phyloP scores from a whole-genome alignment of 2,888 invertebrate species.

The Sesamia inferens region DNA sequence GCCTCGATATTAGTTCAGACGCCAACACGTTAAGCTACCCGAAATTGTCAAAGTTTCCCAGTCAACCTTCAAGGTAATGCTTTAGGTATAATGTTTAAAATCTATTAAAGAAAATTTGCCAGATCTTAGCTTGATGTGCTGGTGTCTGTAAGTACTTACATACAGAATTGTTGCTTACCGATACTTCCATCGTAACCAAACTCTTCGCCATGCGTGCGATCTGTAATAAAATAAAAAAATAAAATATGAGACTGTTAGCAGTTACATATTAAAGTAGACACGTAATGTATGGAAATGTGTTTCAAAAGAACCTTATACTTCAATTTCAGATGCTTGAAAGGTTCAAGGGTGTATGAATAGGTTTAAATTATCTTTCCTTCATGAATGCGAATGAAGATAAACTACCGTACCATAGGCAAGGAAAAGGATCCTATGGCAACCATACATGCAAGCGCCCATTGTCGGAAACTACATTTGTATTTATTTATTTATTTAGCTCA shows the following conservation, averaged over 20 bases:
- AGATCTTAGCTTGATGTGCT: too few species aligned
- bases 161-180: conserved; percentile 77
- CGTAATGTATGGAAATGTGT: not conserved
- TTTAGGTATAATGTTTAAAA: too few species aligned
- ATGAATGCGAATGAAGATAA: not conserved
- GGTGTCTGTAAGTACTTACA: too few species aligned
- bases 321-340: not conserved
- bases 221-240: conserved; percentile 71
- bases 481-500: too few species aligned
- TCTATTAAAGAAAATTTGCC: too few species aligned
- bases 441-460: too few species aligned
- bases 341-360: not conserved
- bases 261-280: conserved; percentile 13
- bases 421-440: too few species aligned
- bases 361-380: not conserved
- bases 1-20: conserved; percentile 19
- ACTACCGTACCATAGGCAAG: too few species aligned
- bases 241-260: not conserved
- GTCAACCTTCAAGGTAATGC: too few species aligned
- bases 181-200: conserved; percentile 90
- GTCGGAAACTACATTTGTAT: too few species aligned
- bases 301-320: conserved; percentile 7
- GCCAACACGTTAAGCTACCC: too few species aligned
- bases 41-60: too few species aligned
- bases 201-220: conserved; percentile 83